phyloP scores from a whole-genome alignment of 2,797 vertebrate genomes.

The Tapirus indicus region DNA sequence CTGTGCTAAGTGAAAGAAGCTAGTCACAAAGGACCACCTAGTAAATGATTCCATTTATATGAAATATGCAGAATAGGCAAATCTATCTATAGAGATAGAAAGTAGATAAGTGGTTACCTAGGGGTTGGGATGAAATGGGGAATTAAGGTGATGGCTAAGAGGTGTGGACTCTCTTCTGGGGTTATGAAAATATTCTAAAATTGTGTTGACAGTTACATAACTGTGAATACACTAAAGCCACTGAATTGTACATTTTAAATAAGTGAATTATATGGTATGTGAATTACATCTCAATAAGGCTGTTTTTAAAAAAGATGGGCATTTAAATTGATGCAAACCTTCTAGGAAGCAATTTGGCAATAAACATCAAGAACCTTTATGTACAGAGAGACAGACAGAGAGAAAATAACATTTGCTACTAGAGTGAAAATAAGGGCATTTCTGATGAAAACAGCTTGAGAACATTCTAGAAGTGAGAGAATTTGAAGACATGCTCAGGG shows the following conservation, averaged over 20 bases:
- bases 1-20: not conserved
- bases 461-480: constrained; percentile 12
- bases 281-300: not conserved
- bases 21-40: not conserved
- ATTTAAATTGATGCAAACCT: constrained; percentile 26
- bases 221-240: not conserved
- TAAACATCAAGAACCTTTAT: not conserved
- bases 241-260: not conserved
- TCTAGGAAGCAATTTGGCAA: not conserved
- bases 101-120: not conserved
- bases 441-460: constrained; percentile 8
- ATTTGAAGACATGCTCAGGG: not conserved
- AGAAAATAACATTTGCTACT: not conserved
- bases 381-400: not conserved
- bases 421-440: not conserved
- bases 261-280: not conserved
- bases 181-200: constrained; percentile 25
- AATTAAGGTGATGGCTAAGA: not conserved
- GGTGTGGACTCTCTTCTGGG: not conserved
- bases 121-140: not conserved
- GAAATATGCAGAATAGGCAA: not conserved
- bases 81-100: not conserved
- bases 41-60: not conserved
- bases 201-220: not conserved
- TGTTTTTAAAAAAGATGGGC: not conserved